These are phyloP conservation scores for Rhynchophorus ferrugineus DNA, from an alignment of 1,140 invertebrate genomes.

Conservation along the genomic window DNA sequence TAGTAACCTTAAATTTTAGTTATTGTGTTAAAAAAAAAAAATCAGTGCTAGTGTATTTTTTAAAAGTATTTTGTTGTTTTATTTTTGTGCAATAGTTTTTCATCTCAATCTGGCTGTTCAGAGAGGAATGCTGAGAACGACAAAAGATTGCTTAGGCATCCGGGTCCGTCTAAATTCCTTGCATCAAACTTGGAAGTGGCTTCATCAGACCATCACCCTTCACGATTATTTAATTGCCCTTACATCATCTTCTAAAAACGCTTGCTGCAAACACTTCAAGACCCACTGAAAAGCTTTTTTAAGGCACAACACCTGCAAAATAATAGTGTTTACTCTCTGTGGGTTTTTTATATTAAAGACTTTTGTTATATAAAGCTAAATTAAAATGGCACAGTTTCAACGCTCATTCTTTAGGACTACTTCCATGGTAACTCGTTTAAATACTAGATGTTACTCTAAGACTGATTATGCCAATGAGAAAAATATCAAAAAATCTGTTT, in stretches of 20 bases:
- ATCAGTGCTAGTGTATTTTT: constrained; percentile 1
- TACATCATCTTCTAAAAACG: constrained; percentile 62
- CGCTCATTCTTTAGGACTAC: constrained; percentile 21
- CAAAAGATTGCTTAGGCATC: constrained; percentile 76
- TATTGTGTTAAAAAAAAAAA: background rate
- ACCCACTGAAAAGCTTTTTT: constrained; percentile 19
- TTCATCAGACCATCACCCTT: constrained; percentile 77
- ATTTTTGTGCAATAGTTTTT: constrained; percentile 17
- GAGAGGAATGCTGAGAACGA: constrained; percentile 74
- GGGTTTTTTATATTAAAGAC: constrained; percentile 11
- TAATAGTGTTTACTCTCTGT: constrained; percentile 9
- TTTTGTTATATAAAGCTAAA: background rate
- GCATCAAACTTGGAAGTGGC: constrained; percentile 88
- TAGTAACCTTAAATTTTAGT: background rate
- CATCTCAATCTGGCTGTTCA: constrained; percentile 36
- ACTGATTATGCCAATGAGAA: constrained; percentile 9
- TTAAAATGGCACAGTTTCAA: constrained; percentile 34
- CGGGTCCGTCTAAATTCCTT: constrained; percentile 73
- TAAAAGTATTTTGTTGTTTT: background rate
- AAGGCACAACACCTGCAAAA: constrained; percentile 31
- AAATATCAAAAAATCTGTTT: constrained; percentile 63
- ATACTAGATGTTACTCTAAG: constrained; percentile 14
- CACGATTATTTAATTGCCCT: constrained; percentile 79
- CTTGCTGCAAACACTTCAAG: constrained; percentile 22
- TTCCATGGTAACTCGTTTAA: constrained; percentile 14